Evolutionary conservation across 2,113 vertebrate genomes (phyloP), one percentile per base, ranked within the genome.

Genomic region (Crotalus horridus): DNA sequence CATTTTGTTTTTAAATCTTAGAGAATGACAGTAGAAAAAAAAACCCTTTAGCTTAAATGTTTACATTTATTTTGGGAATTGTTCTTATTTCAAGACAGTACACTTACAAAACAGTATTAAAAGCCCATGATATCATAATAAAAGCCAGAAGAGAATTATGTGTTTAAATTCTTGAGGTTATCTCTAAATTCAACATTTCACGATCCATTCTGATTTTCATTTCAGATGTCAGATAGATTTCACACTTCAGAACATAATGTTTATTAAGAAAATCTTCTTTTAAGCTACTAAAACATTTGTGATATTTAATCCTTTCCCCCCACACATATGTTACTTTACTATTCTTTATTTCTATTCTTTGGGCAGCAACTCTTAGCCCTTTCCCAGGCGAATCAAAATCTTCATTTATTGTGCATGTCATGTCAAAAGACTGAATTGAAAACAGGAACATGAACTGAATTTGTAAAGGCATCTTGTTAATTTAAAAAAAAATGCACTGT

Each of bases 41-140:
- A 7, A 39, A 91, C 64, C 56, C 92, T n/a, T 93, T 96, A 1
- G 59, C 90, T 96, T 91, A 97, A 96, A 96, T 95, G 96, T 95
- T 96, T 88, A 95, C 94, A 59, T 56, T 92, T 92, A 90, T 95
- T 95, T 92, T 94, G 94, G 94, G 95, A 95, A 94, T 96, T 94
- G 64, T 94, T 33, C 93, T 93, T 90, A 92, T 91, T 95, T 56
- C 21, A 93, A 95, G 94, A 94, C 96, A 56, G n/a, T 51, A 59
- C 94, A 96, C 94, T 94, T 92, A 94, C 89, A 96, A 95, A 95
- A 89, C 59, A 91, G 29, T 86, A 96, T 95, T 95, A 89, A 92
- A 93, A 95, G 85, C 94, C 61, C 59, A 3, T 20, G 92, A 81
- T 39, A 88, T 53, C 55, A 85, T 61, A 0, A 0, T 61, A 0